Evolutionary conservation across 2,113 vertebrate species (phyloP), one percentile per base, ranked within the genome.

Genomic region (Proteles cristata): DNA sequence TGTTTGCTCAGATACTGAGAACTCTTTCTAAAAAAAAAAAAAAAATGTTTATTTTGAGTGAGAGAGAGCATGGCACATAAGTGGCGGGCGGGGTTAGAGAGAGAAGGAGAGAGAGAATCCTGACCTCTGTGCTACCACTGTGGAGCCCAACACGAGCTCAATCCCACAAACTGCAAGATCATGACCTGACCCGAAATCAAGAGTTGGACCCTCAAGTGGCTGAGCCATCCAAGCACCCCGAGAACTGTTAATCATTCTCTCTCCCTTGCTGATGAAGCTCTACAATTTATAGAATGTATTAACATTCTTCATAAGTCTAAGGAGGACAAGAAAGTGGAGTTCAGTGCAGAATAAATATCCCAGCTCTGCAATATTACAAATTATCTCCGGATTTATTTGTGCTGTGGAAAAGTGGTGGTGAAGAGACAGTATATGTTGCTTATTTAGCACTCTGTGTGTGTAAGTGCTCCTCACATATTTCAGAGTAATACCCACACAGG

Each of bases 221-320:
- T 55, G 15, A 25, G 21, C 58, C 55, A 58, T 4, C 58, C 58
- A 61, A 61, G 21, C 21, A 61, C 58, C 21, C 58, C 2, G 8
- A 90, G 26, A 65, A 90, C 28, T 73, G 23, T 83, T 66, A 43
- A 71, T 90, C 50, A 73, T 80, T 71, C 96, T 96, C 45, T 85
- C 39, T 88, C 25, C 93, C 50, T 96, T 66, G 25, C 66, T 92
- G 63, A 96, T 93, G 80, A 96, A 93, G 71, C 25, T 50, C 61
- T 89, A 43, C 16, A 90, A 81, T 95, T 96, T 80, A 81, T 76
- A 73, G 83, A 97, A 96, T 95, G 66, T 92, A 90, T 96, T 95
- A 97, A 21, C 69, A 85, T 84, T 94, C 86, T 92, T 96, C 96
- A 81, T 81, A 92, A 95, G 87, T 93, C 90, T 95, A 61, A 81